Evolutionary conservation across 2,888 invertebrate species (phyloP).

Genomic region (Itoplectis maculator): DNA sequence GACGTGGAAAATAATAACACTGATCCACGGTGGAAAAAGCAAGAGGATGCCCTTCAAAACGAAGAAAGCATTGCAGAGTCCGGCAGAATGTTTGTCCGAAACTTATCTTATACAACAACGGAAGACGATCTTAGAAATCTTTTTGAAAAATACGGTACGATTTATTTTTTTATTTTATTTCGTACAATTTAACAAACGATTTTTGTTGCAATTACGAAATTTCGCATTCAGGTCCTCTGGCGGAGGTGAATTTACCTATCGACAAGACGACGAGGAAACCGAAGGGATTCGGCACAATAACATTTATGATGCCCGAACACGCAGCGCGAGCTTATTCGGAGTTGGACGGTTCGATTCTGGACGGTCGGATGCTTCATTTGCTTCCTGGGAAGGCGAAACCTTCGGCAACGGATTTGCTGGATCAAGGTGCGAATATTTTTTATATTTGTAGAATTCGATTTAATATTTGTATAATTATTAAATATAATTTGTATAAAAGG

Average conservation of each 20-base stretch:
- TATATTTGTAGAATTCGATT: slow-evolving; percentile 73
- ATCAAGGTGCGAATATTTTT: slow-evolving; percentile 74
- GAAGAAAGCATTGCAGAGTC: slow-evolving; percentile 95
- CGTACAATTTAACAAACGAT: not conserved
- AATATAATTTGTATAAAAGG: no score
- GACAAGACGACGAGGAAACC: slow-evolving; percentile 92
- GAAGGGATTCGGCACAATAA: slow-evolving; percentile 97
- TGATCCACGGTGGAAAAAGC: slow-evolving; percentile 87
- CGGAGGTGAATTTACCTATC: slow-evolving; percentile 95
- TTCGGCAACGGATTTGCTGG: slow-evolving; percentile 78
- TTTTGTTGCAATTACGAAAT: not conserved
- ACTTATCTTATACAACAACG: slow-evolving; percentile 93
- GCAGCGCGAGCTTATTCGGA: slow-evolving; percentile 95
- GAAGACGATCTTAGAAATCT: slow-evolving; percentile 93
- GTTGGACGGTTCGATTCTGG: slow-evolving; percentile 95
- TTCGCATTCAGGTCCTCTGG: slow-evolving; percentile 89
- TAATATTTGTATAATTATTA: no score
- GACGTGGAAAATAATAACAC: slow-evolving; percentile 72
- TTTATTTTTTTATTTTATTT: not conserved
- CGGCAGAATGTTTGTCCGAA: slow-evolving; percentile 96
- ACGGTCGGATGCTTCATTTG: slow-evolving; percentile 97
- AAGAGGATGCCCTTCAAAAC: slow-evolving; percentile 88
- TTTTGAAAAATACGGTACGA: slow-evolving; percentile 93
- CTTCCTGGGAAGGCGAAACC: slow-evolving; percentile 93
- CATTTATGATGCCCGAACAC: slow-evolving; percentile 97